A percentile compares a stretch with the other conserved stretches of the same genome.
phyloP scores from a whole-genome alignment of 2,113 vertebrate species.

The Gymnorhina tibicen region DNA sequence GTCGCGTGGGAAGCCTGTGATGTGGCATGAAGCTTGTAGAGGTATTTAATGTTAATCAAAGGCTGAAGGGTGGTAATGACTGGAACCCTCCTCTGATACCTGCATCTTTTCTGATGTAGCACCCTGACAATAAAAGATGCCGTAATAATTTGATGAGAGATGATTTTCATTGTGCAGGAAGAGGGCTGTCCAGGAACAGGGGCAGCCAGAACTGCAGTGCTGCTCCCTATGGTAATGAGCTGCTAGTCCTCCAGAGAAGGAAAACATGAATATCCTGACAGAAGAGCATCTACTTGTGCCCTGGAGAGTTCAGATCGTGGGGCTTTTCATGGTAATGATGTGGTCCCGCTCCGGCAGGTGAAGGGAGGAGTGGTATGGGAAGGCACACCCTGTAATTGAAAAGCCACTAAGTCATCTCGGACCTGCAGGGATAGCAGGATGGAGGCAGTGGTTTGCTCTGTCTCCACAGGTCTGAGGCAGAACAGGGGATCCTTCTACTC shows the following conservation, averaged over 20 bases:
- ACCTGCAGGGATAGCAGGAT: constrained; percentile 29
- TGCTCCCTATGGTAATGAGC: background rate
- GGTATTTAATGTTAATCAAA: background rate
- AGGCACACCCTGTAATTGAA: constrained; percentile 26
- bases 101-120: background rate
- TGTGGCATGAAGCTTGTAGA: background rate
- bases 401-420: background rate
- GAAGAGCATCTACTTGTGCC: constrained; percentile 5
- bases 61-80: background rate
- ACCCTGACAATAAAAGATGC: background rate
- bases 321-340: background rate
- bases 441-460: constrained; percentile 13
- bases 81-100: background rate
- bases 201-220: background rate
- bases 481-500: background rate
- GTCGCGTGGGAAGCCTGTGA: background rate
- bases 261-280: constrained; percentile 28
- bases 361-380: background rate
- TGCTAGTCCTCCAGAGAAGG: background rate
- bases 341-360: background rate
- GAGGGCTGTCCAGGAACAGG: background rate
- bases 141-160: background rate
- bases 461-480: background rate
- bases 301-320: background rate
- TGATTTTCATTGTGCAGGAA: background rate